Percentiles rank a stretch among this genome's conserved stretches.
phyloP scores from a whole-genome alignment of 2,888 invertebrate species.

The Microplitis manilae region DNA sequence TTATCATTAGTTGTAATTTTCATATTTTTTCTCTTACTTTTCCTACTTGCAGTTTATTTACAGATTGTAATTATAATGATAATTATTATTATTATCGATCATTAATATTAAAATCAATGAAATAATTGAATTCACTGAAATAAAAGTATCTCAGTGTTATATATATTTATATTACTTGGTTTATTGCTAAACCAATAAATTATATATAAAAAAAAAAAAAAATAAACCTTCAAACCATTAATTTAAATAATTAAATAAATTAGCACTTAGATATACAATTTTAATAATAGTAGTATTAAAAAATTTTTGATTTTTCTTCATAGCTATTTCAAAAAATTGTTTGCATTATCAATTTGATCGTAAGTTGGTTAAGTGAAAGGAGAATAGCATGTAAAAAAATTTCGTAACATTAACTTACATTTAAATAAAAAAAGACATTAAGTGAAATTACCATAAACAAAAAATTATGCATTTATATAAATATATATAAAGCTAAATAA shows the following conservation, averaged over 20 bases:
- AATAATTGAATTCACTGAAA: no score
- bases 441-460: background rate
- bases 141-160: no score
- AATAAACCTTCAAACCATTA: background rate
- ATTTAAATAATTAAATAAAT: background rate
- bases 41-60: background rate
- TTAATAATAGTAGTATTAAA: background rate
- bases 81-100: no score
- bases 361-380: slow-evolving; percentile 1
- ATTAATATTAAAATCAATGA: no score
- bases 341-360: background rate
- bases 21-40: background rate
- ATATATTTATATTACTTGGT: background rate
- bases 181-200: background rate
- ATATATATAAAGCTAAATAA: background rate
- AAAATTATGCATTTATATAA: background rate
- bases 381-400: slow-evolving; percentile 14
- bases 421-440: background rate
- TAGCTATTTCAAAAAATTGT: background rate
- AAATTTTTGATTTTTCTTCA: background rate
- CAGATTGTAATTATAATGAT: no score
- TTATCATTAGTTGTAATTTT: background rate
- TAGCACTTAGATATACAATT: background rate
- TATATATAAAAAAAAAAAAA: background rate
- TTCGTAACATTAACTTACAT: slow-evolving; percentile 14